Evolutionary conservation across 1,140 invertebrate genomes (phyloP).

Genomic region (Pomacea maculata): DNA sequence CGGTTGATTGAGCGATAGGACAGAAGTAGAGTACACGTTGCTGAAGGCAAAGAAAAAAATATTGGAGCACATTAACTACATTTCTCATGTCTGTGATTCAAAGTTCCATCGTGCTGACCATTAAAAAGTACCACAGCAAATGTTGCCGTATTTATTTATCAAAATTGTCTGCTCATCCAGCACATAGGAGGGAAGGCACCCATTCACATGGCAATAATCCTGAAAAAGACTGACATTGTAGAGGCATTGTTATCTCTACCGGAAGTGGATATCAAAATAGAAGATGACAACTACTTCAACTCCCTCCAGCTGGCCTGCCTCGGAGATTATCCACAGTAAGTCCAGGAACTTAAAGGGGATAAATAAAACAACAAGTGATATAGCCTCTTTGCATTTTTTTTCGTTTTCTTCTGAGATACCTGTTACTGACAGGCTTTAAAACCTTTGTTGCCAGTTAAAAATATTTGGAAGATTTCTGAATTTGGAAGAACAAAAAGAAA

Average conservation of each 20-base stretch:
- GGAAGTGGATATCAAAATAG: not conserved
- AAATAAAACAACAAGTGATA: not conserved
- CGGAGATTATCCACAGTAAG: not conserved
- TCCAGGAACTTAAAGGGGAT: not conserved
- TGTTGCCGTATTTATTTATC: too few relatives aligned
- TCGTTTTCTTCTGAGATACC: not conserved
- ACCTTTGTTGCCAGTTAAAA: too few relatives aligned
- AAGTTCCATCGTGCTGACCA: not conserved
- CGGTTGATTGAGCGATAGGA: not conserved
- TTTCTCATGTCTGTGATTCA: not conserved
- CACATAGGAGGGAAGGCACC: not conserved
- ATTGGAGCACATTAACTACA: not conserved
- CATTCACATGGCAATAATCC: constrained; percentile 2
- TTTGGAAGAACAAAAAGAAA: not conserved
- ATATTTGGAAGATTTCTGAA: not conserved
- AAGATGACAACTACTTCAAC: not conserved
- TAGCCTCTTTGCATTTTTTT: not conserved
- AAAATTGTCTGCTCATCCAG: not conserved
- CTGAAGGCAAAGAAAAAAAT: not conserved
- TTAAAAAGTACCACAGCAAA: not conserved
- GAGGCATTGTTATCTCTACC: not conserved
- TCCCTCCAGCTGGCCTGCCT: not conserved
- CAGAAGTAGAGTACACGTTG: not conserved
- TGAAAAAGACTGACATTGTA: not conserved
- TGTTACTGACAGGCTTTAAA: too few relatives aligned